A percentile compares a stretch with the other conserved stretches of the same genome.
These are phyloP conservation scores for Halichoeres trimaculatus DNA, from an alignment of 2,113 vertebrate species.

Conservation along the genomic window DNA sequence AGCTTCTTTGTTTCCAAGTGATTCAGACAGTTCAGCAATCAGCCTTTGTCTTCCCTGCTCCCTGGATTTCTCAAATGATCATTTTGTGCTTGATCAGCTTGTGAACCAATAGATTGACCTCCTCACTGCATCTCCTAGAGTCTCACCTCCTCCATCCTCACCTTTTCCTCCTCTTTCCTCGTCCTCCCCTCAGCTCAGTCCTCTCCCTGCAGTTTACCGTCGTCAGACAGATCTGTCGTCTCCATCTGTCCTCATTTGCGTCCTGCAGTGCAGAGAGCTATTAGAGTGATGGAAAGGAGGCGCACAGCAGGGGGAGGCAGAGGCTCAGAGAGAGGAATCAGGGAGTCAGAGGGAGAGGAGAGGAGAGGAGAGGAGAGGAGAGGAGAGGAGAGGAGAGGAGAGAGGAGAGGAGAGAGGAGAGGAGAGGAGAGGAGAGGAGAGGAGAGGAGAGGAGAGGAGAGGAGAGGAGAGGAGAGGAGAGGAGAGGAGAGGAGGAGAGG, in stretches of 20 bases:
- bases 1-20: no score
- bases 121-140: no score
- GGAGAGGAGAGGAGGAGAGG: conserved; percentile 25
- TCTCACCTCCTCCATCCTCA: background rate
- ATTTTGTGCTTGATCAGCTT: no score
- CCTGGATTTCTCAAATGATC: no score
- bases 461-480: conserved; percentile 53
- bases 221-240: conserved; percentile 25
- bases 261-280: conserved; percentile 44
- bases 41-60: no score
- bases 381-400: no score
- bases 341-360: background rate
- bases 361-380: no score
- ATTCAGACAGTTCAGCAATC: no score
- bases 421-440: no score
- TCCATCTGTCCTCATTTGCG: conserved; percentile 56
- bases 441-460: conserved; percentile 46
- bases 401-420: no score
- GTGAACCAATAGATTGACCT: no score
- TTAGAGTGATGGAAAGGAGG: conserved; percentile 50
- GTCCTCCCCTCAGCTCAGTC: no score
- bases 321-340: conserved; percentile 27
- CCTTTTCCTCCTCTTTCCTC: background rate
- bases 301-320: conserved; percentile 56
- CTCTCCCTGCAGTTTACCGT: background rate